Conservation (phyloP, 2,888 invertebrate species). For the Drosophila tanythrix region DNA sequence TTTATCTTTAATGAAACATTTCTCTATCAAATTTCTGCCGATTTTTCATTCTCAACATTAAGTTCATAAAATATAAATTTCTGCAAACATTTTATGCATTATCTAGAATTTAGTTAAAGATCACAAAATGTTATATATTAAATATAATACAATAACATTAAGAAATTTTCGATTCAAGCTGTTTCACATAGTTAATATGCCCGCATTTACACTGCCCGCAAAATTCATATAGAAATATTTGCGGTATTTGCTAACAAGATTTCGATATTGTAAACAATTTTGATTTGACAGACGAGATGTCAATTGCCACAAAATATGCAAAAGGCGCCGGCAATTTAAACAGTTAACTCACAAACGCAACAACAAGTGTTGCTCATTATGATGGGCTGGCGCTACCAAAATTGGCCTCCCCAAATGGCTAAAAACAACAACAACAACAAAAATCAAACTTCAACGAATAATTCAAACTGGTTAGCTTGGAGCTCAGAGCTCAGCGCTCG, state of each 20-base stretch:
- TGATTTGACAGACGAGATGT: slow-evolving; percentile 60
- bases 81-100: background rate
- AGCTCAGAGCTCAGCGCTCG: slow-evolving; percentile 29
- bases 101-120: background rate
- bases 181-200: background rate
- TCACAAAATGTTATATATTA: background rate
- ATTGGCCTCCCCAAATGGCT: slow-evolving; percentile 51
- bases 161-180: background rate
- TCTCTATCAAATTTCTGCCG: background rate
- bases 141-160: background rate
- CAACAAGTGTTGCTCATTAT: slow-evolving; percentile 46
- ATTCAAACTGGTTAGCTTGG: slow-evolving; percentile 59
- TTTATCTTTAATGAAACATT: background rate
- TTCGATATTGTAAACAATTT: slow-evolving; percentile 67
- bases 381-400: slow-evolving; percentile 63
- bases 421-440: slow-evolving; percentile 13
- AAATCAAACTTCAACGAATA: slow-evolving; percentile 29
- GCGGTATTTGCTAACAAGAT: slow-evolving; percentile 64
- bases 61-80: background rate
- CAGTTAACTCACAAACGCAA: slow-evolving; percentile 15
- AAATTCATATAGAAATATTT: slow-evolving; percentile 45
- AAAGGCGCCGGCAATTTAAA: slow-evolving; percentile 40
- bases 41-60: background rate
- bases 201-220: background rate
- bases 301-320: slow-evolving; percentile 51